Evolutionary conservation across 2,888 invertebrate species (phyloP), one percentile per base, ranked within the genome.

Genomic region (Nipponacmea schrenckii): DNA sequence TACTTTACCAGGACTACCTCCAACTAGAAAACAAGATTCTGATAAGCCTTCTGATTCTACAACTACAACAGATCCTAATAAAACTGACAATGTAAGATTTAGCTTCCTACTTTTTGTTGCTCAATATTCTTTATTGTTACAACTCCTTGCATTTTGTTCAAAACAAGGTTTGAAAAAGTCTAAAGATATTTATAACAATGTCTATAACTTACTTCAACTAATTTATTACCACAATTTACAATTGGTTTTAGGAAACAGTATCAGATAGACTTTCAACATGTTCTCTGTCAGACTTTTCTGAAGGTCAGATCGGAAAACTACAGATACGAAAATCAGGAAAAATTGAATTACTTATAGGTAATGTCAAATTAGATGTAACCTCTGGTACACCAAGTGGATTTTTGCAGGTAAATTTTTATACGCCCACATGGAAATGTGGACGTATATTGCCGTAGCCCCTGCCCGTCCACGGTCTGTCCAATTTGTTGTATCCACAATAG

Each of bases 311-410:
- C 45, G 91, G 92, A 31, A 91, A 91, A 84, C 79, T 92, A 56
- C 90, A 91, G 77, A 87, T 91, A 27, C 86, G 90, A 20, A 90
- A 90, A 77, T 92, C 91, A 27, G 92, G 92, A 2, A 88, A 89
- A 80, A 87, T 90, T 1, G 87, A 90, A 70, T 84, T 92, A 56
- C 75, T 90, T 24, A 79, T 92, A 45, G 91, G 91, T 2, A 88
- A 90, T 68, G 88, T 90, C 62, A 85, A 87, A 64, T 85, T 91
- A 72, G 85, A 90, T 72, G 87, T 91, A 5, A 88, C 89, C 64
- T 84, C 90, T 75, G 91, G 91, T 31, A 90, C 90, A 12, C 89
- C 87, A 10, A 80, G 84, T 74, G 83, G 84, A 45, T 87, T 87
- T 75, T 76, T 87, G 64, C 87, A 87, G 86, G 88, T 87, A 76